Evolutionary conservation across 2,797 vertebrate genomes (phyloP), one percentile per base, ranked within the genome.

Genomic region (Neostethus bicornis): DNA sequence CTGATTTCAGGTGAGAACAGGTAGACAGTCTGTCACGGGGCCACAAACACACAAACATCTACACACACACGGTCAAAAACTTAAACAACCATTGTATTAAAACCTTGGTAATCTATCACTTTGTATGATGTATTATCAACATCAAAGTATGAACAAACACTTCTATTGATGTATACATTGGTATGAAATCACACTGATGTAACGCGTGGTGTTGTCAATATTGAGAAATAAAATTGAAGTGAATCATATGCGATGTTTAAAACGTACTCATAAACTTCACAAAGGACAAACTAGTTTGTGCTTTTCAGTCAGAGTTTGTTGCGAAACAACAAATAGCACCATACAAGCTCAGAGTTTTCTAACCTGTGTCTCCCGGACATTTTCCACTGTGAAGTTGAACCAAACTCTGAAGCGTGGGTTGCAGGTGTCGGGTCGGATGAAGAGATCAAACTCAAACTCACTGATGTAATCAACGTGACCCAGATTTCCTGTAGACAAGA

Each of bases 311-410:
- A 23, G 8, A 19, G 16, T 51, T 37, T 28, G 23, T 16, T 38
- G 35, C 34, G 20, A 7, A 19, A 28, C n/a, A 28, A 19, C 4
- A 20, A 2, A 12, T 3, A 32, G 20, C 19, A 59, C 8, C 1
- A 3, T 7, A 66, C 1, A 51, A 49, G 2, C 57, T n/a, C 2
- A 39, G 6, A 60, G 9, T 17, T n/a, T 32, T 7, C 93, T 90
- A 66, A 98, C 97, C 94, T 99, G 97, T 51, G 92, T 96, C 74
- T 97, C 95, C 58, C 94, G 94, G 47, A 96, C 90, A 16, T 99
- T 97, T 88, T 98, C 97, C 84, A 98, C 94, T 0, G 94, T 96
- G 88, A 98, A 99, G 90, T 97, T 98, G 90, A 99, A 98, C 97
- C 96, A 99, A 43, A 98, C 96, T 88, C 97, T 90, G 89, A 98